phyloP scores from a whole-genome alignment of 2,888 invertebrate species.

The Amphimallon solstitiale region DNA sequence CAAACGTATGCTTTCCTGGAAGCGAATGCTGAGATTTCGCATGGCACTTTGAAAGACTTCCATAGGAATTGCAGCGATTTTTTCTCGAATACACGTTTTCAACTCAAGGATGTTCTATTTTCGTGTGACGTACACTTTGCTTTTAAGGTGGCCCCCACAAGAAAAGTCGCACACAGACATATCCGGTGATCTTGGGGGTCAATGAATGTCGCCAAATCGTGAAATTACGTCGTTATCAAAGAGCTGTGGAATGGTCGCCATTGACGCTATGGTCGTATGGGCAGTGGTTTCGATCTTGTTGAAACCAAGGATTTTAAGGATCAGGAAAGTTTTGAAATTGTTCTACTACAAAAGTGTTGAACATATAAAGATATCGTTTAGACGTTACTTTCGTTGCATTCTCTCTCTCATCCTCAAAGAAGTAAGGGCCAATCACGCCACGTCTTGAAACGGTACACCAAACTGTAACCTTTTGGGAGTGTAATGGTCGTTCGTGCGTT shows the following conservation, averaged over 20 bases:
- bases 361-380: neutral
- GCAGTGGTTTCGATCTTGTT: slow-evolving; percentile 44
- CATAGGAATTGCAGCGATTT: neutral
- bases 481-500: slow-evolving; percentile 40
- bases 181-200: slow-evolving; percentile 20
- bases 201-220: neutral
- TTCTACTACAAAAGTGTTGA: neutral
- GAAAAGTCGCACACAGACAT: slow-evolving; percentile 11
- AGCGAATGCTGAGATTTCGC: slow-evolving; percentile 1
- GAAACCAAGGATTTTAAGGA: neutral
- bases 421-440: slow-evolving; percentile 45
- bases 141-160: slow-evolving; percentile 11
- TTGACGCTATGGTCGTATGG: slow-evolving; percentile 29
- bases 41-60: neutral
- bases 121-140: slow-evolving; percentile 14
- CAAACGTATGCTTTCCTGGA: slow-evolving; percentile 1
- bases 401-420: slow-evolving; percentile 42
- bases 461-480: slow-evolving; percentile 29
- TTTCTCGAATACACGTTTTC: neutral
- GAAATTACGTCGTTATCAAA: neutral
- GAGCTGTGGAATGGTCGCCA: neutral
- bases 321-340: neutral
- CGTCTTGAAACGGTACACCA: neutral
- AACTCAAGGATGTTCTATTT: neutral
- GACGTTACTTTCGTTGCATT: neutral